A percentile compares a stretch with the other conserved stretches of the same genome.
phyloP scores from a whole-genome alignment of 2,888 invertebrate species.

The Labia minor region DNA sequence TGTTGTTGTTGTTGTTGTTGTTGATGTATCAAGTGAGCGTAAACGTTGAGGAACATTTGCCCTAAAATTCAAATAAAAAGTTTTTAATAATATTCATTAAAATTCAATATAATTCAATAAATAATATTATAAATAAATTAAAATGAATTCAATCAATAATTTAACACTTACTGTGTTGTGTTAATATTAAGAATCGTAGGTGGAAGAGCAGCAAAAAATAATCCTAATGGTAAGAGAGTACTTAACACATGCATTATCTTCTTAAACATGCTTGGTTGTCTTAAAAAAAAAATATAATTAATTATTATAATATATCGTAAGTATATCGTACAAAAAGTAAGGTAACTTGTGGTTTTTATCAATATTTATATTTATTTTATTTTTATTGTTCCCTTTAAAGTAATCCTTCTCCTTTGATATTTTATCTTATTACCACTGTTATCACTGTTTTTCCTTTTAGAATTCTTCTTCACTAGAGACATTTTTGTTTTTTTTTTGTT shows the following conservation, averaged over 20 bases:
- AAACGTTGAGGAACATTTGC: slow-evolving; percentile 19
- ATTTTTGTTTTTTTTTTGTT: too few species aligned
- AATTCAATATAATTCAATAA: neutral
- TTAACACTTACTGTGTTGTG: slow-evolving; percentile 27
- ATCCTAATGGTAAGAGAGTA: slow-evolving; percentile 57
- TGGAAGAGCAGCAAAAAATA: slow-evolving; percentile 58
- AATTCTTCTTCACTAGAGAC: too few species aligned
- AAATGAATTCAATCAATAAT: slow-evolving; percentile 6
- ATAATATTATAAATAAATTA: neutral
- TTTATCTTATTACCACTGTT: too few species aligned
- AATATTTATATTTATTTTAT: too few species aligned
- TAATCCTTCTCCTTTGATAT: too few species aligned
- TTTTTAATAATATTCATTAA: neutral
- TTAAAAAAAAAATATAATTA: slow-evolving; percentile 17
- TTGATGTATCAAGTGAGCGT: slow-evolving; percentile 21
- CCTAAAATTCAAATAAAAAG: neutral
- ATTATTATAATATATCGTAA: too few species aligned
- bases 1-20: neutral
- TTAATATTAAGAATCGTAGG: slow-evolving; percentile 54
- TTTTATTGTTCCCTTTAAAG: too few species aligned
- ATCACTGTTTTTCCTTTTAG: too few species aligned
- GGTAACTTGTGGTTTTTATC: too few species aligned
- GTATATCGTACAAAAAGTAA: too few species aligned
- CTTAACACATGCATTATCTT: slow-evolving; percentile 52
- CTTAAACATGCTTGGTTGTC: slow-evolving; percentile 39